Evolutionary conservation across 2,888 invertebrate genomes (phyloP).

Genomic region (Flexamia atlantica): DNA sequence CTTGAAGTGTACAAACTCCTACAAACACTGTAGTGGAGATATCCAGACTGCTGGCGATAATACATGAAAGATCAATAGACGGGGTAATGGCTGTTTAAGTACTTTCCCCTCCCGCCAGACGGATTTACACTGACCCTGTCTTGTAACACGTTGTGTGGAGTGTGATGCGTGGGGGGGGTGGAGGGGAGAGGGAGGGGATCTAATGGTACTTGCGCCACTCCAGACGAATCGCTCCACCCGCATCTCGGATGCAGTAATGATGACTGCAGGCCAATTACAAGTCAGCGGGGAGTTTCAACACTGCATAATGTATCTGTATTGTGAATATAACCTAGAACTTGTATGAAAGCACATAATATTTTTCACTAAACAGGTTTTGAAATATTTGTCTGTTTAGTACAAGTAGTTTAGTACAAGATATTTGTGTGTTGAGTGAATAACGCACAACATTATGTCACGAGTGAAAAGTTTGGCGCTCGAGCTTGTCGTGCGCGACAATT

Average conservation of each 20-base stretch:
- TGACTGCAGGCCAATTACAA: background rate
- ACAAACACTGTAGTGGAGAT: too few species aligned
- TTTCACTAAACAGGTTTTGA: too few species aligned
- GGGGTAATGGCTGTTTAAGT: background rate
- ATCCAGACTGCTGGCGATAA: too few species aligned
- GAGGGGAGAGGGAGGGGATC: background rate
- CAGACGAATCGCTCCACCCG: background rate
- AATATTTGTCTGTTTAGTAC: too few species aligned
- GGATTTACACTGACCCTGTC: background rate
- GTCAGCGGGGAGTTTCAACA: background rate
- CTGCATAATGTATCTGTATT: background rate
- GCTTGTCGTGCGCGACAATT: too few species aligned
- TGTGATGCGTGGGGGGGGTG: background rate
- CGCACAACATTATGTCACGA: too few species aligned
- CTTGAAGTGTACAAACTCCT: too few species aligned
- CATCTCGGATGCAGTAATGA: conserved; percentile 5
- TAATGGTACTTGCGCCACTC: conserved; percentile 1
- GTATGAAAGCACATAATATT: too few species aligned
- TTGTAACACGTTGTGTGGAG: background rate
- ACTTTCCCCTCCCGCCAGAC: background rate
- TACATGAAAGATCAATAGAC: background rate
- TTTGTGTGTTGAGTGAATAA: too few species aligned
- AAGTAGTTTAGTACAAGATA: too few species aligned
- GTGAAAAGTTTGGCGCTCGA: too few species aligned
- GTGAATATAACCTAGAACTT: too few species aligned